Percentiles rank a stretch among this genome's conserved stretches.
phyloP scores from a whole-genome alignment of 2,888 invertebrate species.

The Fragum sueziense region DNA sequence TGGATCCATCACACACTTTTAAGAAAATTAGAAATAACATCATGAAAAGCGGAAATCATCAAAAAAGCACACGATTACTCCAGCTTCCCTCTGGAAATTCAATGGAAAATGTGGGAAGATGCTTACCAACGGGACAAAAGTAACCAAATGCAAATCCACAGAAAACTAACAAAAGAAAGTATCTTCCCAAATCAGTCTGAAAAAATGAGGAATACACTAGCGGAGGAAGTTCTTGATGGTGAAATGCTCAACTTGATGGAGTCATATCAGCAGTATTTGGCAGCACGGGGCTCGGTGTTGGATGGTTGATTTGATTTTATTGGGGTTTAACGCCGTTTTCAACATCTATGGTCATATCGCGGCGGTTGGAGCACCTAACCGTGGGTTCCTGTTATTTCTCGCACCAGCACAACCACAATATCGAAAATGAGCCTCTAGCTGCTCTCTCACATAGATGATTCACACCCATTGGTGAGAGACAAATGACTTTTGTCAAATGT shows the following conservation, averaged over 20 bases:
- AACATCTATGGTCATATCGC: too few species aligned
- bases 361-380: too few species aligned
- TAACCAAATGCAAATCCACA: constrained; percentile 51
- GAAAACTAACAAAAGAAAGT: constrained; percentile 47
- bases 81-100: constrained; percentile 33
- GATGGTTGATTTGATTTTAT: too few species aligned
- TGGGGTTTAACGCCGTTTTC: too few species aligned
- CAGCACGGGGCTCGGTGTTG: too few species aligned
- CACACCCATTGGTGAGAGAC: too few species aligned
- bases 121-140: constrained; percentile 52
- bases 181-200: constrained; percentile 37
- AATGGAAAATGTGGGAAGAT: constrained; percentile 55
- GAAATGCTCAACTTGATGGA: constrained; percentile 59
- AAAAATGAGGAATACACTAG: constrained; percentile 59
- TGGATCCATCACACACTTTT: constrained; percentile 46
- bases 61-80: constrained; percentile 46
- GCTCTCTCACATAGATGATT: too few species aligned
- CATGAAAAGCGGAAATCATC: constrained; percentile 47
- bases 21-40: too few species aligned
- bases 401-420: too few species aligned
- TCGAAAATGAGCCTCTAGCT: too few species aligned
- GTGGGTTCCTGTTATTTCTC: too few species aligned
- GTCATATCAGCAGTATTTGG: constrained; percentile 35
- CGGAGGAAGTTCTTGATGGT: constrained; percentile 53
- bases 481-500: too few species aligned